Conservation (phyloP, 2,888 invertebrate genomes). For the Galeopsomyia nigrocyanea region DNA sequence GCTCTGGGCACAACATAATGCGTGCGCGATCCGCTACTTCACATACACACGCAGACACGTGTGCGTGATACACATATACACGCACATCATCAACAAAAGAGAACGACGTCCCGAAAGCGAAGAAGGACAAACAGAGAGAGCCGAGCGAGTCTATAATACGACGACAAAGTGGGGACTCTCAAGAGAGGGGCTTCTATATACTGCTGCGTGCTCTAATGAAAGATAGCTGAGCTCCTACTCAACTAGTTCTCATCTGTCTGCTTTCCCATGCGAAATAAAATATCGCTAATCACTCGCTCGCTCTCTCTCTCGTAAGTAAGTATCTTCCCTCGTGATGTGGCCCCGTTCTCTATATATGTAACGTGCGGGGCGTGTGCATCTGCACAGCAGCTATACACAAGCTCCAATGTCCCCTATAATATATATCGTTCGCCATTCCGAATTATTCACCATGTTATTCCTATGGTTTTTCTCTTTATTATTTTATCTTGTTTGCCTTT, state of each 20-base stretch:
- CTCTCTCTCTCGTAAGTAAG: slow-evolving; percentile 54
- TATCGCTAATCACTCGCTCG: slow-evolving; percentile 68
- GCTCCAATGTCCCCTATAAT: slow-evolving; percentile 30
- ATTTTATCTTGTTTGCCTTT: too few species aligned
- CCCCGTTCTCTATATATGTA: background rate
- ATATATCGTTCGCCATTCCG: too few species aligned
- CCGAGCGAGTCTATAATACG: slow-evolving; percentile 36
- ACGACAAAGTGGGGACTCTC: slow-evolving; percentile 34
- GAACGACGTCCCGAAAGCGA: slow-evolving; percentile 5
- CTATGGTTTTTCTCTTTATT: too few species aligned
- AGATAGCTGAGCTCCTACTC: slow-evolving; percentile 68
- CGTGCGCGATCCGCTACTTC: slow-evolving; percentile 44
- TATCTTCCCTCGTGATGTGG: slow-evolving; percentile 26
- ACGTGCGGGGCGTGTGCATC: slow-evolving; percentile 52
- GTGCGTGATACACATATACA: slow-evolving; percentile 16
- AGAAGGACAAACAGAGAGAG: slow-evolving; percentile 30
- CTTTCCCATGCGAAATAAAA: slow-evolving; percentile 70
- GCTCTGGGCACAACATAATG: slow-evolving; percentile 27
- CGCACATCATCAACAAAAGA: background rate
- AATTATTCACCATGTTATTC: too few species aligned
- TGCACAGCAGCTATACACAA: slow-evolving; percentile 48
- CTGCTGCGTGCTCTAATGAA: slow-evolving; percentile 62
- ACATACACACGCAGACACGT: slow-evolving; percentile 5
- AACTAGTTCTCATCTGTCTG: slow-evolving; percentile 68
- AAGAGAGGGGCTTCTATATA: slow-evolving; percentile 18